A percentile compares a stretch with the other conserved stretches of the same genome.
These are phyloP conservation scores for Trichonephila clavipes DNA, from an alignment of 1,140 invertebrate species.

Conservation along the genomic window DNA sequence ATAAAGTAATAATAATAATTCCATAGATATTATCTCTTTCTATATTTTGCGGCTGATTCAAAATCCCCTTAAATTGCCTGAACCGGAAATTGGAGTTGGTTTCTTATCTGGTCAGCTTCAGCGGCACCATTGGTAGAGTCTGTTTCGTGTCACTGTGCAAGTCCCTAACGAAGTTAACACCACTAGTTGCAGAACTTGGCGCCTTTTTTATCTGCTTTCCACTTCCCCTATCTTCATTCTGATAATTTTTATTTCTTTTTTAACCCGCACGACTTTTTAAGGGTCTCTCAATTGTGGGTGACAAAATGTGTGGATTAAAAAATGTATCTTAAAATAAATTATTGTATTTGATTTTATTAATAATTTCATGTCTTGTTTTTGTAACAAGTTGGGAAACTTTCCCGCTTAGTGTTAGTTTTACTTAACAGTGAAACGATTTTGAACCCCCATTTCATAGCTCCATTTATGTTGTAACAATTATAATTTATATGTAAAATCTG, in stretches of 20 bases:
- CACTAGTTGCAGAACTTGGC: slow-evolving; percentile 55
- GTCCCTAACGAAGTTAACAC: slow-evolving; percentile 70
- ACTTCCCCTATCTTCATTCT: slow-evolving; percentile 8
- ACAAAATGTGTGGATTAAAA: neutral
- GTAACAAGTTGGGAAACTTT: too few relatives aligned
- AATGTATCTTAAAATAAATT: too few relatives aligned
- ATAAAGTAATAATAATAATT: neutral
- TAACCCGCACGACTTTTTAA: neutral
- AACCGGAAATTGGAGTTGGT: slow-evolving; percentile 37
- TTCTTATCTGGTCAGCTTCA: slow-evolving; percentile 66
- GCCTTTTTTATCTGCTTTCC: slow-evolving; percentile 46
- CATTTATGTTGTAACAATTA: too few relatives aligned
- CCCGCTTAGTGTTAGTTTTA: too few relatives aligned
- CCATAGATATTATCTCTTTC: neutral
- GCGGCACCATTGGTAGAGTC: neutral
- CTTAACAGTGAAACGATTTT: too few relatives aligned
- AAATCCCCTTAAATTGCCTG: neutral
- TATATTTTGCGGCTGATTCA: slow-evolving; percentile 40
- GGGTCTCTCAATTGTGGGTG: neutral
- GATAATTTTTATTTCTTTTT: slow-evolving; percentile 29
- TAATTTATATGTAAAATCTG: too few relatives aligned
- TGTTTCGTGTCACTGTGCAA: slow-evolving; percentile 43
- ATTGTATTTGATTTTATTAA: too few relatives aligned
- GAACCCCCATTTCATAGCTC: too few relatives aligned
- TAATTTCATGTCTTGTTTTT: too few relatives aligned